Evolutionary conservation across 2,113 vertebrate species (phyloP).

Genomic region (Thunnus maccoyii): DNA sequence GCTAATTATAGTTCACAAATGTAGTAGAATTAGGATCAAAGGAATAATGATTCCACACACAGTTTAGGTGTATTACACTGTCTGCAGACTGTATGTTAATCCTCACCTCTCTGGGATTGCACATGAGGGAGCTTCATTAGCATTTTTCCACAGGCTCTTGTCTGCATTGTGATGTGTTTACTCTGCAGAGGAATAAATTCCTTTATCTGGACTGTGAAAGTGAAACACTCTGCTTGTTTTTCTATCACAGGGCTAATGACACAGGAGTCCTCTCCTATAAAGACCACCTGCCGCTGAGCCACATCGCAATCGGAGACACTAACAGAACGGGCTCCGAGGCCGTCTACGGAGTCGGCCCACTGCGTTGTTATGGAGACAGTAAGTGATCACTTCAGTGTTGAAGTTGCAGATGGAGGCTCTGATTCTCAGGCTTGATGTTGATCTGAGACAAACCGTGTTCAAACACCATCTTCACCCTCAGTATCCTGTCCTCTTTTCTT

Average conservation of each 20-base stretch:
- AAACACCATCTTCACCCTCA: constrained; percentile 13
- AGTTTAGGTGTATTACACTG: not conserved
- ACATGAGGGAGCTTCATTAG: constrained; percentile 20
- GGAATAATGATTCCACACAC: no score
- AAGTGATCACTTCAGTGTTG: constrained; percentile 84
- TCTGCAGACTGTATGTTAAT: constrained; percentile 61
- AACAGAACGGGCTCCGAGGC: constrained; percentile 94
- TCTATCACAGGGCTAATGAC: constrained; percentile 90
- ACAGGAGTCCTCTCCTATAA: constrained; percentile 94
- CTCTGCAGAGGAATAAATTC: constrained; percentile 66
- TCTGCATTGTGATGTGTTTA: constrained; percentile 71
- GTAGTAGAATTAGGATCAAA: no score
- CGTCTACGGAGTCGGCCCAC: constrained; percentile 91
- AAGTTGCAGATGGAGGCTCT: constrained; percentile 55
- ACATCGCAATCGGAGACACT: constrained; percentile 94
- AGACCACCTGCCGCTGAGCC: constrained; percentile 96
- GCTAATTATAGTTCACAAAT: not conserved
- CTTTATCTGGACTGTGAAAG: constrained; percentile 54
- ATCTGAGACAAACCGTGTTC: constrained; percentile 36
- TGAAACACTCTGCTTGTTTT: not conserved
- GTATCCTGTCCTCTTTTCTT: no score
- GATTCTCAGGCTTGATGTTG: not conserved
- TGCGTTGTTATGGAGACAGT: constrained; percentile 98
- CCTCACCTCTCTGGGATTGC: constrained; percentile 22
- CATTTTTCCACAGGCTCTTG: constrained; percentile 73